Conservation (phyloP, 1,140 invertebrate species). For the Fopius arisanus region DNA sequence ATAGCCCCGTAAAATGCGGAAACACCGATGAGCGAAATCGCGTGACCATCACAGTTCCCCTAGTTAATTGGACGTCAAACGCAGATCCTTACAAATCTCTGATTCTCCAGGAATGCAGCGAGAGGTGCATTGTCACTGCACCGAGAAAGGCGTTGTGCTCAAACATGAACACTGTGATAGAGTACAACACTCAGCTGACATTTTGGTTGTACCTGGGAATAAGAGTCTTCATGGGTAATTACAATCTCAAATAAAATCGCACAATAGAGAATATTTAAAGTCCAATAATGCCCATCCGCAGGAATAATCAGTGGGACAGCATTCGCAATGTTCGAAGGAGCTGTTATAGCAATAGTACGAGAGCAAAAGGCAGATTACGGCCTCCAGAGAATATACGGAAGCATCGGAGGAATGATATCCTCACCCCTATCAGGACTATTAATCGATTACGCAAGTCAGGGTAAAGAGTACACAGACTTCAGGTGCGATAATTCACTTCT, state of each 20-base stretch:
- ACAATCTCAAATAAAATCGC: background rate
- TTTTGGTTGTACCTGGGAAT: constrained; percentile 81
- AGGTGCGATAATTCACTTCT: constrained; percentile 62
- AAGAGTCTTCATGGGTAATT: constrained; percentile 73
- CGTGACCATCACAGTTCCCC: constrained; percentile 50
- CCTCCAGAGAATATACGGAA: constrained; percentile 80
- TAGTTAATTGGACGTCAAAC: constrained; percentile 46
- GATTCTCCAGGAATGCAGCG: constrained; percentile 49
- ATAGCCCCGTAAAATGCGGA: constrained; percentile 37
- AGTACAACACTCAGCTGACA: constrained; percentile 72
- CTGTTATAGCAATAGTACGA: constrained; percentile 79
- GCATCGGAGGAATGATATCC: constrained; percentile 81
- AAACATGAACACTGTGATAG: constrained; percentile 68
- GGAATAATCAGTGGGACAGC: constrained; percentile 75
- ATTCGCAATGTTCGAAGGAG: constrained; percentile 85
- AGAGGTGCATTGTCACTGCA: constrained; percentile 67
- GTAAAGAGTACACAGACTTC: constrained; percentile 75
- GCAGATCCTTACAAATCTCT: constrained; percentile 41
- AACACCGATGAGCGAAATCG: constrained; percentile 35
- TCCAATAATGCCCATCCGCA: constrained; percentile 23
- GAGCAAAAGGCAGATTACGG: constrained; percentile 84
- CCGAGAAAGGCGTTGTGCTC: constrained; percentile 69
- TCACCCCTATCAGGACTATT: constrained; percentile 79
- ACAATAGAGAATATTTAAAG: background rate
- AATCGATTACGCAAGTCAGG: constrained; percentile 73